phyloP scores from a whole-genome alignment of 2,113 vertebrate species.

The Bolborhynchus lineola region DNA sequence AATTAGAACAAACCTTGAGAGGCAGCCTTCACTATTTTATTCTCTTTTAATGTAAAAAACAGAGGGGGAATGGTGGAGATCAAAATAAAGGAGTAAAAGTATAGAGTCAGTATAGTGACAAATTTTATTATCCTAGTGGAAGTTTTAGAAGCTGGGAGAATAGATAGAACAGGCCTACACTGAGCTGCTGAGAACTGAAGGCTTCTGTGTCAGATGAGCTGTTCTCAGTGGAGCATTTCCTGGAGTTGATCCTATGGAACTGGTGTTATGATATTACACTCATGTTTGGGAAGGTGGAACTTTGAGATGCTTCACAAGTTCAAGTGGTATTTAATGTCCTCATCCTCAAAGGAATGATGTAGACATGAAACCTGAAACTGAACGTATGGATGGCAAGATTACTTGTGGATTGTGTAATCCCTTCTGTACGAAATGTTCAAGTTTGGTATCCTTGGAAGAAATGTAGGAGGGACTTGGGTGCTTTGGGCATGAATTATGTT shows the following conservation, averaged over 20 bases:
- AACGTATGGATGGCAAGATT: background rate
- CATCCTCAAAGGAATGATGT: background rate
- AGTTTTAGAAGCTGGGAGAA: background rate
- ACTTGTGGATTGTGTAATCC: background rate
- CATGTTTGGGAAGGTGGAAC: background rate
- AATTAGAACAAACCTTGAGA: background rate
- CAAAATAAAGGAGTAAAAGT: background rate
- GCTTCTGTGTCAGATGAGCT: background rate
- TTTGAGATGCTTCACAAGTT: background rate
- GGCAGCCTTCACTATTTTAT: background rate
- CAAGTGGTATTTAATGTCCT: background rate
- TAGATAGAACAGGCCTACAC: background rate
- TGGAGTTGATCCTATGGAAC: background rate
- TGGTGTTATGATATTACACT: background rate
- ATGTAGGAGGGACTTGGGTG: background rate
- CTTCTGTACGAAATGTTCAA: background rate
- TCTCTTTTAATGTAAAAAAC: background rate
- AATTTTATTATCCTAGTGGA: background rate
- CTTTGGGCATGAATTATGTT: background rate
- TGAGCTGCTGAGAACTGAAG: background rate
- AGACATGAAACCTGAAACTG: background rate
- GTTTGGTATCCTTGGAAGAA: background rate
- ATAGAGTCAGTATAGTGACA: background rate
- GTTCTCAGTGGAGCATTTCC: background rate
- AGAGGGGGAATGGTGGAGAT: background rate